phyloP scores from a whole-genome alignment of 2,797 vertebrate species.

The Pseudocheirus occidentalis region DNA sequence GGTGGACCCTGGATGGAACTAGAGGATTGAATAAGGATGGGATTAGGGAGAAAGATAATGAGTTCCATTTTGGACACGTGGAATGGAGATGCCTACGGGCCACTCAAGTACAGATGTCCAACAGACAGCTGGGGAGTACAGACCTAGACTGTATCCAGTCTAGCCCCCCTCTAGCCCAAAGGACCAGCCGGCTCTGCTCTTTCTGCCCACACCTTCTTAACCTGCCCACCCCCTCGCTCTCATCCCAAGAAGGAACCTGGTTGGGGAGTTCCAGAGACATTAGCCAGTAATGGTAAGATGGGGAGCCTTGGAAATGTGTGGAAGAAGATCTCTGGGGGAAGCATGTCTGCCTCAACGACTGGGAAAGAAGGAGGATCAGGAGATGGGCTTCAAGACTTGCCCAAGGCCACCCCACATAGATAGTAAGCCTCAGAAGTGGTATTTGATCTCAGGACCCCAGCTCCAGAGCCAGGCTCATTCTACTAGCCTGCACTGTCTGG shows the following conservation, averaged over 20 bases:
- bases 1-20: background rate
- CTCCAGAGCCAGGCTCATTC: background rate
- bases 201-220: slow-evolving; percentile 34
- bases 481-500: background rate
- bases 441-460: background rate
- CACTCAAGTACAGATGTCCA: background rate
- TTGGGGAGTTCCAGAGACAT: background rate
- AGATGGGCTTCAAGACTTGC: background rate
- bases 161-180: slow-evolving; percentile 37
- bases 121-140: background rate
- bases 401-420: background rate
- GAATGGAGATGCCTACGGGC: background rate
- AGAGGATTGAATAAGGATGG: background rate
- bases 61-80: background rate
- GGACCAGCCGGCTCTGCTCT: slow-evolving; percentile 47
- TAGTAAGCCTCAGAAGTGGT: background rate
- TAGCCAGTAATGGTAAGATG: background rate
- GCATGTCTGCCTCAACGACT: slow-evolving; percentile 42
- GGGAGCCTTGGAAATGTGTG: slow-evolving; percentile 71
- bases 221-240: background rate
- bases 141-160: background rate
- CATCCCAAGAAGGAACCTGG: background rate
- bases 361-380: slow-evolving; percentile 49
- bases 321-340: slow-evolving; percentile 80
- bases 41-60: background rate